Base-by-base conservation (phyloP, 2,797 vertebrate species). In the Lepus townsendii region DNA sequence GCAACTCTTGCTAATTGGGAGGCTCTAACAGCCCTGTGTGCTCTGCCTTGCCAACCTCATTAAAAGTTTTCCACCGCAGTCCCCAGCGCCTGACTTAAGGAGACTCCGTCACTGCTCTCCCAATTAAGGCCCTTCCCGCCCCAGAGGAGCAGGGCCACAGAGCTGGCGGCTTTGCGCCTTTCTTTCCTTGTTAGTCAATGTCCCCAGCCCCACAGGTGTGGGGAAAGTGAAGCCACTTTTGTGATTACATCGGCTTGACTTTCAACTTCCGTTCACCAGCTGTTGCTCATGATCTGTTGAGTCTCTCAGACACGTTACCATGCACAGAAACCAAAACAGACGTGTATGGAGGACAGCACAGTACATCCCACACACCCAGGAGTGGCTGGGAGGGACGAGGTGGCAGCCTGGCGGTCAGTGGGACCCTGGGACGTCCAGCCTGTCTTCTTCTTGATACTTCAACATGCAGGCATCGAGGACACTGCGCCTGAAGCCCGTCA, bases 41-140 rank as follows among this genome's bases (percentile, higher is more conserved):
- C 17, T 94, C n/a, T 83, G 26, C 26, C 92, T 83, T 86, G 63
- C 50, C 63, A 92, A 91, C 66, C 8, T 95, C 79, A 93, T 96
- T 95, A 97, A 96, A 97, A 96, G 78, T 97, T 95, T 92, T 80
- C 30, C 1, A 9, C 12, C 8, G 86, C 22, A 78, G 47, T 92
- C 84, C 50, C 83, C 83, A 68, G 63, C 71, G 75, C 2, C 77
- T 69, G 9, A 62, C 17, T 73, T 96, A 96, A 92, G 83, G 22
- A 69, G 10, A 11, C 68, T 14, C 77, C 62, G 52, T 65, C n/a
- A 72, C 4, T 52, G 3, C 12, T 86, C 30, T 88, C 71, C 82
- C 72, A 94, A 83, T 89, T 96, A 95, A 71, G 14, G 27, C 30
- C 5, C 9, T 60, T 88, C 2, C 11, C 2, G n/a, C 22, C 24